A percentile compares a stretch with the other conserved stretches of the same genome.
Evolutionary conservation across 2,797 vertebrate genomes (phyloP).

Genomic region (Sebastes taczanowskii): DNA sequence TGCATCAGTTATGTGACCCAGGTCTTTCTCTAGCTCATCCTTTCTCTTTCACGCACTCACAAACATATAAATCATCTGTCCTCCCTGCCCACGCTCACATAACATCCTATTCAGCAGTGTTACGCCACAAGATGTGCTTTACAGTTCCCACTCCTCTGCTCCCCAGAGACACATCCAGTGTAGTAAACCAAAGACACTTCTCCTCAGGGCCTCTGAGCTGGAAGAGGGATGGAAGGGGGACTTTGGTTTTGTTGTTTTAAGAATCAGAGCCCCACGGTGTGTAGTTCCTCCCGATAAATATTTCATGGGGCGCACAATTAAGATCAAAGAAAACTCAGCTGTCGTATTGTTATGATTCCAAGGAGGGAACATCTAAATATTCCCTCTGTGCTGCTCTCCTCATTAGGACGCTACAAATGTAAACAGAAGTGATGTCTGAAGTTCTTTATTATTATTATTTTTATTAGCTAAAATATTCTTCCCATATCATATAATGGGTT

Average conservation of each 20-base stretch:
- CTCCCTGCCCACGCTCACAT: constrained; percentile 12
- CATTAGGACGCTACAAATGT: constrained; percentile 27
- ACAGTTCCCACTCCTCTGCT: constrained; percentile 35
- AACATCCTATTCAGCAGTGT: constrained; percentile 31
- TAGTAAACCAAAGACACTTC: constrained; percentile 31
- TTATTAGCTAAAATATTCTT: constrained; percentile 2
- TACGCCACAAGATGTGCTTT: constrained; percentile 17
- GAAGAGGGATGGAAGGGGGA: neutral
- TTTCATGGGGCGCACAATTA: constrained; percentile 53
- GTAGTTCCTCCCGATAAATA: constrained; percentile 69
- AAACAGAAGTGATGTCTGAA: constrained; percentile 34
- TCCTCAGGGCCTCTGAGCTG: constrained; percentile 29
- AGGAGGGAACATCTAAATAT: constrained; percentile 46
- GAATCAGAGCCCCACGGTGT: constrained; percentile 40
- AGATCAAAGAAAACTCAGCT: constrained; percentile 62
- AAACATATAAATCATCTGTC: constrained; percentile 7
- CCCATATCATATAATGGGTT: neutral
- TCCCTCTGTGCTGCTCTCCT: constrained; percentile 18
- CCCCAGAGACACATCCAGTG: constrained; percentile 33
- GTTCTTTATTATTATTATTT: neutral
- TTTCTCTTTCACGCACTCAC: neutral
- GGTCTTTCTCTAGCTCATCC: neutral
- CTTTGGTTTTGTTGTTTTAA: constrained; percentile 58
- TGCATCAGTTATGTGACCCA: constrained; percentile 9
- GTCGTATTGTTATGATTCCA: constrained; percentile 46